Evolutionary conservation across 2,888 invertebrate species (phyloP).

Genomic region (Apodemia hepburni): DNA sequence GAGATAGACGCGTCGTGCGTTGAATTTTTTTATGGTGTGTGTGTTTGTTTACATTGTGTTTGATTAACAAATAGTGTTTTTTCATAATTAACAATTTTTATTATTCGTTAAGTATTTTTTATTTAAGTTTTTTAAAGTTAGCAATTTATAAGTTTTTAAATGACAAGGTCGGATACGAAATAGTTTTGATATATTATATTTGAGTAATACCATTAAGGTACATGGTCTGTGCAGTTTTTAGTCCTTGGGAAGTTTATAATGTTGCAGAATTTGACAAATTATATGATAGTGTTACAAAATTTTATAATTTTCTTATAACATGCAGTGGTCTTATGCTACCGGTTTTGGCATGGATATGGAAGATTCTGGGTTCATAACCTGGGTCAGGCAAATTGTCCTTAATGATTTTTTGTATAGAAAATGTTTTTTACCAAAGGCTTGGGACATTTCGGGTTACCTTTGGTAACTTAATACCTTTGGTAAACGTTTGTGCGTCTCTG

Average conservation of each 20-base stretch:
- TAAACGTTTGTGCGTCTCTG: too few relatives aligned
- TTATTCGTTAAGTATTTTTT: background rate
- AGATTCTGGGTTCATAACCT: too few relatives aligned
- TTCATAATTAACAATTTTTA: background rate
- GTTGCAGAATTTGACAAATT: background rate
- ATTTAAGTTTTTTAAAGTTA: background rate
- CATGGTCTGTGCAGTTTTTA: background rate
- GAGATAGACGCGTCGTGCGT: conserved; percentile 60
- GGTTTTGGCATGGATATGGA: too few relatives aligned
- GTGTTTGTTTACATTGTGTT: conserved; percentile 19
- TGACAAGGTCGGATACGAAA: conserved; percentile 14
- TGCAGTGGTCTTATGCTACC: too few relatives aligned
- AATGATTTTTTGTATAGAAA: too few relatives aligned
- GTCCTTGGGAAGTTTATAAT: background rate
- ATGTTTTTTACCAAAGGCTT: too few relatives aligned
- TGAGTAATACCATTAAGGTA: background rate
- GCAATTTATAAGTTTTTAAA: background rate
- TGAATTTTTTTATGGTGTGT: conserved; percentile 31
- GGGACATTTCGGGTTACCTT: too few relatives aligned
- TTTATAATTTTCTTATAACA: too few relatives aligned
- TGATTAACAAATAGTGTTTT: conserved; percentile 18
- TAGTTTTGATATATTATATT: conserved; percentile 9
- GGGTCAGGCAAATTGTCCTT: too few relatives aligned
- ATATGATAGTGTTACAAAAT: too few relatives aligned
- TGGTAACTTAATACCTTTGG: too few relatives aligned